Conservation (phyloP, 30 jellyfish, hydroid and myxozoan genomes). For the Turritopsis rubra region DNA sequence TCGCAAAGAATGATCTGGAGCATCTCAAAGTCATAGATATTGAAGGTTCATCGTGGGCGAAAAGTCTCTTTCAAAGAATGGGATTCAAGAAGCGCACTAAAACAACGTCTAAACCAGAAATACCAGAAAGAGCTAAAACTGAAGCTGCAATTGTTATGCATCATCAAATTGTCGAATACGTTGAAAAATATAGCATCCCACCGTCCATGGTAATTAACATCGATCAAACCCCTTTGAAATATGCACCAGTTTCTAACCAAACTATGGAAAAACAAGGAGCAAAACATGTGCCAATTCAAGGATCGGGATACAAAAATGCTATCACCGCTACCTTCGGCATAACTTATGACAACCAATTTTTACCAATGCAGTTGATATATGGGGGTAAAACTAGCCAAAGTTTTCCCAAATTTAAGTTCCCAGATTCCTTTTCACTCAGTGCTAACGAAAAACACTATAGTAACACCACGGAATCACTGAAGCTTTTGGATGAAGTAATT, state of each 20-base stretch:
- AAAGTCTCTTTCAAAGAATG: slow-evolving; percentile 24
- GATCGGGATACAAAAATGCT: not conserved
- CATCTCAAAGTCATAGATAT: slow-evolving; percentile 4
- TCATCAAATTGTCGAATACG: slow-evolving; percentile 5
- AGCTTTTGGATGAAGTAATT: slow-evolving; percentile 10
- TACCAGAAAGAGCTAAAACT: slow-evolving; percentile 22
- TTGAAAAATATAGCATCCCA: slow-evolving; percentile 12
- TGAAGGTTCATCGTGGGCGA: slow-evolving; percentile 27
- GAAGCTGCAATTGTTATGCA: slow-evolving; percentile 3
- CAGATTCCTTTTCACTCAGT: slow-evolving; percentile 6
- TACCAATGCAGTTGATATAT: slow-evolving; percentile 15
- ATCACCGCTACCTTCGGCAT: not conserved
- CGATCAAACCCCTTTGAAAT: slow-evolving; percentile 24
- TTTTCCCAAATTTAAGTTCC: not conserved
- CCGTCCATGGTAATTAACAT: not conserved
- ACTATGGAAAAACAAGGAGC: slow-evolving; percentile 2
- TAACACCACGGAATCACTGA: slow-evolving; percentile 15
- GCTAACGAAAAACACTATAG: slow-evolving; percentile 19
- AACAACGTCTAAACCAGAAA: slow-evolving; percentile 10
- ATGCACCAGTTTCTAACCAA: not conserved
- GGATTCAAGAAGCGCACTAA: slow-evolving; percentile 11
- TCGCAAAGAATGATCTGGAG: slow-evolving; percentile 2
- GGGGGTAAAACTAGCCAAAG: not conserved
- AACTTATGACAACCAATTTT: not conserved
- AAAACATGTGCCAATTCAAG: not conserved